A percentile compares a stretch with the other conserved stretches of the same genome.
These are phyloP conservation scores for Stictocephala bisonia DNA, from an alignment of 2,888 invertebrate genomes.

Conservation along the genomic window DNA sequence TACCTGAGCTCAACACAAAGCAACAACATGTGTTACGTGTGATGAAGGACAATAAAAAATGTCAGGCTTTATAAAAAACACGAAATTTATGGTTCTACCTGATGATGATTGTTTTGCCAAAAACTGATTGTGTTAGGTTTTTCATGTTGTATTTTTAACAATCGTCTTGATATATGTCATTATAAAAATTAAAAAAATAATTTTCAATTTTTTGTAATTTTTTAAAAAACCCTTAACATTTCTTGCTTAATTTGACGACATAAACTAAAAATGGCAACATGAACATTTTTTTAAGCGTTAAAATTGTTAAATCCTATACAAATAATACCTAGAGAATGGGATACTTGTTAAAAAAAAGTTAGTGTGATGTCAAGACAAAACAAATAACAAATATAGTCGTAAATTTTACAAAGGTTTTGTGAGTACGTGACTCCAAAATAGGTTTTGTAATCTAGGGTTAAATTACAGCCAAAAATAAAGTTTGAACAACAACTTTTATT, in stretches of 20 bases:
- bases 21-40: neutral
- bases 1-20: neutral
- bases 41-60: neutral
- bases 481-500: too few species aligned
- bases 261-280: neutral
- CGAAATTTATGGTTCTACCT: neutral
- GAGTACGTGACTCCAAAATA: neutral
- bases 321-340: neutral
- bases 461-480: too few species aligned
- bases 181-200: neutral
- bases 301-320: neutral
- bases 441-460: conserved; percentile 7
- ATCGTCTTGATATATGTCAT: neutral
- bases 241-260: neutral
- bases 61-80: too few species aligned
- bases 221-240: neutral
- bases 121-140: neutral
- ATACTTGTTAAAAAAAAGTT: neutral
- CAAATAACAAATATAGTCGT: neutral
- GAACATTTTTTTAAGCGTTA: neutral
- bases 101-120: neutral
- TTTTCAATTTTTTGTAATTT: neutral
- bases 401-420: neutral
- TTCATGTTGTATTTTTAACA: neutral
- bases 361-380: neutral